Conservation (phyloP, 2,888 invertebrate genomes). For the Cheilosia scutellata region DNA sequence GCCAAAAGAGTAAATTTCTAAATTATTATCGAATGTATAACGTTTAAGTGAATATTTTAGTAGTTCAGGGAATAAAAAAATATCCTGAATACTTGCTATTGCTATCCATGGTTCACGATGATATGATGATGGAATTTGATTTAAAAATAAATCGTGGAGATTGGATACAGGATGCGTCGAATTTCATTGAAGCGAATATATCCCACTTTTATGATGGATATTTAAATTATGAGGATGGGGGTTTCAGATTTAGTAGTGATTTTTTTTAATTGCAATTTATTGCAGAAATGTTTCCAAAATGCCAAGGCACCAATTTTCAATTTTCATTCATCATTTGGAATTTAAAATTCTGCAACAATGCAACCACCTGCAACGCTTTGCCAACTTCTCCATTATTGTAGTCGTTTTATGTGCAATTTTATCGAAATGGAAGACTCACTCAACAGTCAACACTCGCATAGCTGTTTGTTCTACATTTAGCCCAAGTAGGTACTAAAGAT, state of each 20-base stretch:
- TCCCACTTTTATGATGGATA: not conserved
- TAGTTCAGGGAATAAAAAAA: not conserved
- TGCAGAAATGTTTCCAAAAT: too few relatives aligned
- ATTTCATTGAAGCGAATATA: not conserved
- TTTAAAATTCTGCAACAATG: not conserved
- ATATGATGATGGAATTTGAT: slow-evolving; percentile 4
- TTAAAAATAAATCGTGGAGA: not conserved
- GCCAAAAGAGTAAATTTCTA: slow-evolving; percentile 38
- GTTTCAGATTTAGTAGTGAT: not conserved
- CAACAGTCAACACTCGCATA: not conserved
- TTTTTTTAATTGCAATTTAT: too few relatives aligned
- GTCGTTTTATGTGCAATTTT: not conserved
- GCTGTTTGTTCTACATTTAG: slow-evolving; percentile 4
- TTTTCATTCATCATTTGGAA: not conserved
- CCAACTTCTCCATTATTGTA: not conserved
- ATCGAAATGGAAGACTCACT: not conserved
- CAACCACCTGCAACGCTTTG: not conserved
- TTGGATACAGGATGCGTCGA: not conserved
- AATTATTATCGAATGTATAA: slow-evolving; percentile 41
- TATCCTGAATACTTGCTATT: not conserved
- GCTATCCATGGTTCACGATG: not conserved
- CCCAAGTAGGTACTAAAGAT: not conserved
- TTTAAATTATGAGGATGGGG: not conserved
- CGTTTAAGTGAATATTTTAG: slow-evolving; percentile 27
- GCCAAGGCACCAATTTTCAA: not conserved